These are phyloP conservation scores for Nymphalis polychloros DNA, from an alignment of 2,888 invertebrate species.

Conservation along the genomic window DNA sequence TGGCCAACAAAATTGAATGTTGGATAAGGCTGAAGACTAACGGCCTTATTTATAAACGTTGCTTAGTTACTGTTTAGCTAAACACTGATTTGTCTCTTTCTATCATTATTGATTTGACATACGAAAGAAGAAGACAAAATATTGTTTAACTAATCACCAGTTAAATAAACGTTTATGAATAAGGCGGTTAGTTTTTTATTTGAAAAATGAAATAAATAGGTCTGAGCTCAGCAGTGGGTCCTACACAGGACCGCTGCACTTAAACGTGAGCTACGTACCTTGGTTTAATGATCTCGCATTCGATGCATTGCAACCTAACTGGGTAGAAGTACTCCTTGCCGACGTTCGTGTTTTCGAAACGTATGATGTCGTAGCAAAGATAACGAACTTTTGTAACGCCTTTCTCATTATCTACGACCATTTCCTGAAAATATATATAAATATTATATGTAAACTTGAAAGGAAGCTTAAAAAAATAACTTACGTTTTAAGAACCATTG, in stretches of 20 bases:
- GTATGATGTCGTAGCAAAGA: constrained; percentile 96
- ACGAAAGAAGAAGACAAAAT: too few species aligned
- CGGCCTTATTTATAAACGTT: too few species aligned
- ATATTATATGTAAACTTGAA: neutral
- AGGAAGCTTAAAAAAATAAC: neutral
- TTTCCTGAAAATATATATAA: constrained; percentile 87
- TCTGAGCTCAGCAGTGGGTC: too few species aligned
- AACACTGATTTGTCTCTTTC: too few species aligned
- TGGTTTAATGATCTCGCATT: constrained; percentile 85
- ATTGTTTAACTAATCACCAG: too few species aligned
- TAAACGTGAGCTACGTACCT: constrained; percentile 56
- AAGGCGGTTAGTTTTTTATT: neutral
- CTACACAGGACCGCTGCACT: too few species aligned
- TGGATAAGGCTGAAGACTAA: neutral
- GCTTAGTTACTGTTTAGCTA: too few species aligned
- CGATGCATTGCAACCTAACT: constrained; percentile 88
- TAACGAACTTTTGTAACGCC: constrained; percentile 91
- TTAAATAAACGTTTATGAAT: too few species aligned
- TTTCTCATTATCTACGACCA: constrained; percentile 94
- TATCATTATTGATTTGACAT: too few species aligned
- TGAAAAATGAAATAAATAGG: too few species aligned
- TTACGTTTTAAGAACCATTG: too few species aligned
- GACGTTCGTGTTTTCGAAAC: constrained; percentile 89
- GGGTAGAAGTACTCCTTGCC: constrained; percentile 89
- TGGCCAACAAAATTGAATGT: neutral